Base-by-base conservation (phyloP, 1,140 invertebrate species). In the Phymastichus coffea region DNA sequence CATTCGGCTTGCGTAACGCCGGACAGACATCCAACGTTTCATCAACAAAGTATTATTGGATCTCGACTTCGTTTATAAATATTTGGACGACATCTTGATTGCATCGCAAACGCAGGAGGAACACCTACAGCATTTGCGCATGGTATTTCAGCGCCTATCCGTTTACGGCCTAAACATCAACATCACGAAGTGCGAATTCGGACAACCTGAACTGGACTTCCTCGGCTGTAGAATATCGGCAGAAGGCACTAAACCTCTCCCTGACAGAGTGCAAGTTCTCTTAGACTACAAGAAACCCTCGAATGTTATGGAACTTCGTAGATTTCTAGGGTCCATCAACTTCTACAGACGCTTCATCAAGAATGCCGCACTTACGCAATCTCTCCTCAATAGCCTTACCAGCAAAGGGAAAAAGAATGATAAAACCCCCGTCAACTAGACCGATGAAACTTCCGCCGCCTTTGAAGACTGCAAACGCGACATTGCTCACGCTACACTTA, bases 41-140 rank as follows among this genome's bases (percentile, higher is more conserved):
- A n/a, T n/a, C n/a, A n/a, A n/a, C n/a, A n/a, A n/a, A n/a, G n/a
- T n/a, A n/a, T n/a, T n/a, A n/a, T 20, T 8, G 28, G 70, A 35
- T n/a, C 62, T 72, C 9, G 69, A 72, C 53, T 72, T 70, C 46
- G 26, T 2, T 37, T 53, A 57, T 41, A 64, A 70, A 0, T 70
- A 63, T 46, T 40, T 67, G 1, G 65, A 68, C 14, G 63, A 68
- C 22, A 54, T 67, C 53, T 33, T 70, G 4, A 43, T 70, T 17
- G 59, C 63, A 8, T 65, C 65, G 10, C 14, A 14, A 9, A 35
- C 37, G 4, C 22, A 43, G 17, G 25, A 55, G 10, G 53, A 69
- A 51, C 65, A 69, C 25, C 44, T 6, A 23, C 23, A 15, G 6
- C 61, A 63, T 38, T 12, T 63, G 17, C 9, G 37, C 17, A 26